phyloP scores from a whole-genome alignment of 53 echinoderm and acorn worm species.

The Holothuria scabra region DNA sequence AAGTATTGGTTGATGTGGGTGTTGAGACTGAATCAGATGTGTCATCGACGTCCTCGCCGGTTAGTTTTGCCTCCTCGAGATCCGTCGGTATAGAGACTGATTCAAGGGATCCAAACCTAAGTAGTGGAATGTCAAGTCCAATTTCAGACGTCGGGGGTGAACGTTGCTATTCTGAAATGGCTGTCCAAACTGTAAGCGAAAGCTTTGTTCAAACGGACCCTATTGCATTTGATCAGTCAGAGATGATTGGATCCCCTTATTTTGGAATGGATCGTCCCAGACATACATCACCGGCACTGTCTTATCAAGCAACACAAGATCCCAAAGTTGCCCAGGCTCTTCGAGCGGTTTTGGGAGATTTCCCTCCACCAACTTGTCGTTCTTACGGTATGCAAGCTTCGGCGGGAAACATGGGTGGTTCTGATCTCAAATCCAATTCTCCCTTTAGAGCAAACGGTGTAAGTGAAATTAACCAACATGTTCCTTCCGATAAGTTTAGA shows the following conservation, averaged over 20 bases:
- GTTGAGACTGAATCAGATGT: constrained; percentile 90
- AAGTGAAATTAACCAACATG: neutral
- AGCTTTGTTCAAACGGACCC: constrained; percentile 41
- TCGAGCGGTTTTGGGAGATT: constrained; percentile 23
- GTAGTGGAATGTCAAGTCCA: constrained; percentile 49
- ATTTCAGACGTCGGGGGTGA: constrained; percentile 39
- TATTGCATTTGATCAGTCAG: constrained; percentile 8
- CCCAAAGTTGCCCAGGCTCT: constrained; percentile 40
- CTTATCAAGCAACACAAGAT: constrained; percentile 39
- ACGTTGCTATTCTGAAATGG: constrained; percentile 27
- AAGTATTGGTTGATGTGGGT: constrained; percentile 55
- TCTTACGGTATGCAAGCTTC: constrained; percentile 22
- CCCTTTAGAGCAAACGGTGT: constrained; percentile 28
- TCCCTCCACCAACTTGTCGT: constrained; percentile 3
- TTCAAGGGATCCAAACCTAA: constrained; percentile 44
- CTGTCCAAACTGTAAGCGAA: constrained; percentile 38
- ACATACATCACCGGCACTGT: constrained; percentile 34
- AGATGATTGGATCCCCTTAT: constrained; percentile 9
- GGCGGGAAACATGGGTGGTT: neutral
- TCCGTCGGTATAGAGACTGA: constrained; percentile 48
- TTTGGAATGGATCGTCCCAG: constrained; percentile 29
- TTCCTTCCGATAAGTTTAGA: neutral
- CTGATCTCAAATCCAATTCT: constrained; percentile 7
- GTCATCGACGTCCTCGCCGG: constrained; percentile 82
- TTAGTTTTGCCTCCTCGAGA: constrained; percentile 42